Evolutionary conservation across 2,888 invertebrate species (phyloP).

Genomic region (Mylabris sibirica): DNA sequence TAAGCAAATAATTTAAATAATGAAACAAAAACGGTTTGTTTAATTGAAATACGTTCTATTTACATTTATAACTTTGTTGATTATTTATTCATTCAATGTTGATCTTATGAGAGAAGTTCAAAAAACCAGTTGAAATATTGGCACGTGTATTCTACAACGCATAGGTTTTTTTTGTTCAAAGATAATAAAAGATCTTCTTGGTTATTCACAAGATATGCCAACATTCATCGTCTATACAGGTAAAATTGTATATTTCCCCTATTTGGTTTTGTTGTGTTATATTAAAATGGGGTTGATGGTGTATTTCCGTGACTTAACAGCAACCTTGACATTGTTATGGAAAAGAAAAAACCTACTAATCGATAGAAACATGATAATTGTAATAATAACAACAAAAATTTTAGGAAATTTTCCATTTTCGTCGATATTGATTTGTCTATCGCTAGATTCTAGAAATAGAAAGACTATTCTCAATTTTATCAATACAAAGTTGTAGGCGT

Average conservation of each 20-base stretch:
- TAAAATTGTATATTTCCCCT: too few species aligned
- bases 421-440: neutral
- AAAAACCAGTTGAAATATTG: neutral
- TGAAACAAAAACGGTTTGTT: neutral
- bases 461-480: neutral
- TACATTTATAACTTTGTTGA: neutral
- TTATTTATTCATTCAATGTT: neutral
- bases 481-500: neutral
- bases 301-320: neutral
- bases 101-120: neutral
- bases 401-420: neutral
- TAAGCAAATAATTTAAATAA: neutral
- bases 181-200: too few species aligned
- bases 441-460: neutral
- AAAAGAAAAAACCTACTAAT: neutral
- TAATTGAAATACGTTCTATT: too few species aligned
- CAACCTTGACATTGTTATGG: conserved; percentile 3
- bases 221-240: too few species aligned
- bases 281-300: neutral
- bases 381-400: neutral
- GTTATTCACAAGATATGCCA: too few species aligned
- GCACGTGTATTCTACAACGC: neutral
- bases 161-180: too few species aligned
- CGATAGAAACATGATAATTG: neutral
- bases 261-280: neutral